Base-by-base conservation (phyloP, 2,888 invertebrate genomes). In the Chelonus formosanus region DNA sequence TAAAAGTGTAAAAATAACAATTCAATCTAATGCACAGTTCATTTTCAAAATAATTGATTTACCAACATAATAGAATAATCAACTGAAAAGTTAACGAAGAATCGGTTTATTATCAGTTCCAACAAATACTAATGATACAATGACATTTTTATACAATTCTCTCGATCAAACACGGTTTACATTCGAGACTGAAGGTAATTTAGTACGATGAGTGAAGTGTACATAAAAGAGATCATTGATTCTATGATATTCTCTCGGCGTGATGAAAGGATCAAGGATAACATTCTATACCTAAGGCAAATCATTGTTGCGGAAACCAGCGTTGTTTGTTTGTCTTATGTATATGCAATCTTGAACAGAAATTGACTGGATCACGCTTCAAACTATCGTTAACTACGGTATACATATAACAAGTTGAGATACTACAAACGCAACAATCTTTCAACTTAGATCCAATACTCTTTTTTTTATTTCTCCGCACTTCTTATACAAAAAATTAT, bases 281-380 rank as follows among this genome's bases (percentile, higher is more conserved):
- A 61, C 32, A 43, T 8, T 31, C 34, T 52, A 1, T 50, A 52
- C 53, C 43, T 36, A 36, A 44, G 53, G 61, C 61, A 20, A 53
- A 53, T 53, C 53, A 53, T 61, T 34, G 31, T 34, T 31, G 44
- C 53, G 53, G 61, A 61, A 61, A 61, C 44, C n/a, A 34, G 44
- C 34, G 53, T 54, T 61, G 61, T 61, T 53, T 61, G 45, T 43
- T 36, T 5, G n/a, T 10, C 8, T 32, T 47, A 34, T 58, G 34
- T 45, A 43, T 57, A 53, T 61, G 32, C 43, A 48, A 10, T 50
- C 20, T 20, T 40, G 31, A 40, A 60, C 53, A 52, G 53, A 45
- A 61, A 54, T 61, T 61, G 53, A 31, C 53, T 61, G 8, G 61
- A 53, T 53, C 53, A 32, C n/a, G 40, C 40, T 40, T 61, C 40